phyloP scores from a whole-genome alignment of 2,797 vertebrate species.

The Acomys russatus region DNA sequence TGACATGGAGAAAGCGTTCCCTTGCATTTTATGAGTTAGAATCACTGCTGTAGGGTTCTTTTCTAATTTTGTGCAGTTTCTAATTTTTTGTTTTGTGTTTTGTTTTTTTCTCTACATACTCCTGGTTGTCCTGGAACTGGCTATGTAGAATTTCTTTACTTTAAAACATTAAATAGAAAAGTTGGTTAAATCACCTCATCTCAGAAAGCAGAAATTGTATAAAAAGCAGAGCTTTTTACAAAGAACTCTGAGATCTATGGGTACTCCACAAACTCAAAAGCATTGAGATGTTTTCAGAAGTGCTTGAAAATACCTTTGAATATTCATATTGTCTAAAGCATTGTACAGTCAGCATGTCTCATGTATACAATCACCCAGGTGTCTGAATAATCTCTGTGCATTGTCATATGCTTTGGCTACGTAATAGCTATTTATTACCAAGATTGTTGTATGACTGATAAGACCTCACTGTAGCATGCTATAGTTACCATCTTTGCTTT shows the following conservation, averaged over 20 bases:
- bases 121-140: neutral
- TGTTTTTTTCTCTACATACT: neutral
- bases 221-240: constrained; percentile 76
- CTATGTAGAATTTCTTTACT: constrained; percentile 39
- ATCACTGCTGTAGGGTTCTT: constrained; percentile 49
- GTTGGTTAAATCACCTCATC: constrained; percentile 35
- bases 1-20: neutral
- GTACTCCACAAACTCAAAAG: constrained; percentile 51
- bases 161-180: constrained; percentile 78
- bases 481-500: constrained; percentile 57
- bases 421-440: constrained; percentile 66
- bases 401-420: constrained; percentile 46
- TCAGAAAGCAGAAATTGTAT: constrained; percentile 69
- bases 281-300: constrained; percentile 34
- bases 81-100: neutral
- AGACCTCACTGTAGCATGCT: constrained; percentile 49
- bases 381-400: constrained; percentile 63
- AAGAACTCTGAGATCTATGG: constrained; percentile 42
- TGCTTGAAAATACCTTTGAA: constrained; percentile 55
- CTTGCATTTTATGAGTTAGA: constrained; percentile 66
- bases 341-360: constrained; percentile 53
- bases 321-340: constrained; percentile 53
- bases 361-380: constrained; percentile 28
- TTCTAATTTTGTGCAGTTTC: constrained; percentile 51
- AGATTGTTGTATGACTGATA: constrained; percentile 56